A percentile compares a stretch with the other conserved stretches of the same genome.
Evolutionary conservation across 2,888 invertebrate genomes (phyloP).

Genomic region (Cheilosia pagana): DNA sequence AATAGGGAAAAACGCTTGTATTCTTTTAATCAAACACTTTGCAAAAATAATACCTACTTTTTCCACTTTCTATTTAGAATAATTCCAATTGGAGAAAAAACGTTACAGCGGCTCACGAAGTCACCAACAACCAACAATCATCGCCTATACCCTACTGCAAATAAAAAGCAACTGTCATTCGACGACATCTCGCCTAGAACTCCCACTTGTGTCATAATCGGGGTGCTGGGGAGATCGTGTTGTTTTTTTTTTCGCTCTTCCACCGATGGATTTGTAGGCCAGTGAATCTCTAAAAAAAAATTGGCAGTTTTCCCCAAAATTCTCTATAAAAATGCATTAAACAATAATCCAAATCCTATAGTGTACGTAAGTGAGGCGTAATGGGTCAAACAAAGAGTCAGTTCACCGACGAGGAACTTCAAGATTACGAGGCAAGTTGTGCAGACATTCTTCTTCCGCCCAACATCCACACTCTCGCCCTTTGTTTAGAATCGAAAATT

Average conservation of each 20-base stretch:
- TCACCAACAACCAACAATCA: background rate
- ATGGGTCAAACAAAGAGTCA: conserved; percentile 94
- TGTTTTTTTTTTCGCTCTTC: conserved; percentile 21
- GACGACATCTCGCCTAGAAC: conserved; percentile 14
- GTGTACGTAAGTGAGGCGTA: conserved; percentile 63
- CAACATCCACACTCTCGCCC: background rate
- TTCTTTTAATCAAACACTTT: too few species aligned
- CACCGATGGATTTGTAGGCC: conserved; percentile 46
- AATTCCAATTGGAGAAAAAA: too few species aligned
- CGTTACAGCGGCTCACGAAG: conserved; percentile 41
- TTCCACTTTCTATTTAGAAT: too few species aligned
- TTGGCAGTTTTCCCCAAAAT: conserved; percentile 40
- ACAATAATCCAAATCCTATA: conserved; percentile 19
- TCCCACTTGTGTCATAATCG: conserved; percentile 53
- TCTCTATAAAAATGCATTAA: conserved; percentile 57
- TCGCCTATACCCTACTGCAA: conserved; percentile 19
- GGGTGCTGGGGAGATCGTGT: conserved; percentile 47
- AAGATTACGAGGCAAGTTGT: conserved; percentile 91
- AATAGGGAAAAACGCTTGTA: too few species aligned
- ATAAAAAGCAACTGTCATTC: conserved; percentile 48
- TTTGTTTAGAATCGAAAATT: conserved; percentile 19
- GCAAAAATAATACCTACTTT: too few species aligned
- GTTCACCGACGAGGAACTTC: conserved; percentile 93
- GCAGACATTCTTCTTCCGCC: background rate
- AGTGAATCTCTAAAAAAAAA: conserved; percentile 13